Evolutionary conservation across 2,797 vertebrate genomes (phyloP).

Genomic region (Enteromius treurensis): DNA sequence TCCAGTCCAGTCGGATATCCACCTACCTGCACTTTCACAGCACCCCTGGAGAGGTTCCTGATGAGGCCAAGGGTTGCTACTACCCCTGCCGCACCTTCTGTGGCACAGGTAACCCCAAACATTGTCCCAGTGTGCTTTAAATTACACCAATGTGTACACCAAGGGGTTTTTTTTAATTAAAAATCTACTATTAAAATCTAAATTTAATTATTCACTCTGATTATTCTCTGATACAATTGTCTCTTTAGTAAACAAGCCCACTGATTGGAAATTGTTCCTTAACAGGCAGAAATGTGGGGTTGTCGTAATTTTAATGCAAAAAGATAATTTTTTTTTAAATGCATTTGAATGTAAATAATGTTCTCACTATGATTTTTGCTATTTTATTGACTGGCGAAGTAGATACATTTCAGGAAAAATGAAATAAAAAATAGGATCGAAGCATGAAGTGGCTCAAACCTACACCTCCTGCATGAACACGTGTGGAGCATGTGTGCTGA

Average conservation of each 20-base stretch:
- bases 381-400: not conserved
- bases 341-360: not conserved
- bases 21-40: slow-evolving; percentile 95
- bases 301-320: not conserved
- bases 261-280: not conserved
- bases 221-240: no score
- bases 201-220: no score
- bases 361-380: not conserved
- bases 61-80: slow-evolving; percentile 89
- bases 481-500: not conserved
- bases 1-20: slow-evolving; percentile 97
- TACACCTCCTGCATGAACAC: not conserved
- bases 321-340: not conserved
- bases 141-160: not conserved
- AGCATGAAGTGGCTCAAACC: not conserved
- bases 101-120: slow-evolving; percentile 81
- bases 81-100: slow-evolving; percentile 91
- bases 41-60: slow-evolving; percentile 88
- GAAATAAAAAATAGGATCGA: not conserved
- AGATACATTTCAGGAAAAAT: not conserved
- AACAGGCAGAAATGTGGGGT: not conserved
- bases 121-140: not conserved
- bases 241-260: no score
- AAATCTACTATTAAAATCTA: not conserved
- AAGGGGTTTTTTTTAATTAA: no score